Evolutionary conservation across 2,888 invertebrate species (phyloP).

Genomic region (Cheilosia soror): DNA sequence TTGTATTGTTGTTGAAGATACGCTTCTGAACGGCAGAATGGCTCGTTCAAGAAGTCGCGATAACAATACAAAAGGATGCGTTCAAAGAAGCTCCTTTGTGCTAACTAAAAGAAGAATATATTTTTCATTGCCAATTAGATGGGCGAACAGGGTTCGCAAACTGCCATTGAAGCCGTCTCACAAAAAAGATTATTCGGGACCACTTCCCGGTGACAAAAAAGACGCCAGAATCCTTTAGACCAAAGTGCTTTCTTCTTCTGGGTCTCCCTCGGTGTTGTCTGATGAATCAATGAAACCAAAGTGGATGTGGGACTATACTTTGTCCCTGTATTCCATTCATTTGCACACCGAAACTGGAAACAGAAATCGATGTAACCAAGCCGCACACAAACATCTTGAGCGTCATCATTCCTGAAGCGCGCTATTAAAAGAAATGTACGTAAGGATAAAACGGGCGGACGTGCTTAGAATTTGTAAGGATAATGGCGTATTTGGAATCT

Average conservation of each 20-base stretch:
- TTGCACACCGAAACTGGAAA: slow-evolving; percentile 47
- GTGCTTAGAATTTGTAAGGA: slow-evolving; percentile 61
- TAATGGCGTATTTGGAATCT: slow-evolving; percentile 63
- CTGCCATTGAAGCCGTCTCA: slow-evolving; percentile 31
- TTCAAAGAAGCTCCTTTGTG: slow-evolving; percentile 41
- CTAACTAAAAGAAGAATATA: slow-evolving; percentile 9
- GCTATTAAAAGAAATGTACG: slow-evolving; percentile 41
- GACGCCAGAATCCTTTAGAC: slow-evolving; percentile 9
- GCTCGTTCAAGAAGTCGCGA: slow-evolving; percentile 39
- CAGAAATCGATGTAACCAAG: slow-evolving; percentile 44
- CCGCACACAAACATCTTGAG: slow-evolving; percentile 37
- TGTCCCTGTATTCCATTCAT: slow-evolving; percentile 19
- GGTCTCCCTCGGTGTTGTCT: background rate
- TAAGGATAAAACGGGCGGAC: slow-evolving; percentile 61
- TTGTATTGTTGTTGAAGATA: slow-evolving; percentile 7
- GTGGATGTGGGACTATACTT: background rate
- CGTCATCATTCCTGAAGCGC: slow-evolving; percentile 42
- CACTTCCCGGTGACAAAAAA: slow-evolving; percentile 3
- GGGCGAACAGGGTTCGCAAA: slow-evolving; percentile 48
- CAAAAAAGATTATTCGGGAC: slow-evolving; percentile 31
- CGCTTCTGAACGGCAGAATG: slow-evolving; percentile 11
- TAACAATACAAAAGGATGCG: slow-evolving; percentile 49
- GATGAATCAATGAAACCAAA: slow-evolving; percentile 56
- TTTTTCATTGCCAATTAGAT: slow-evolving; percentile 63
- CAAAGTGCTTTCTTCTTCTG: background rate